Conservation (phyloP, 2,888 invertebrate genomes). For the Drosophila parthenogenetica region DNA sequence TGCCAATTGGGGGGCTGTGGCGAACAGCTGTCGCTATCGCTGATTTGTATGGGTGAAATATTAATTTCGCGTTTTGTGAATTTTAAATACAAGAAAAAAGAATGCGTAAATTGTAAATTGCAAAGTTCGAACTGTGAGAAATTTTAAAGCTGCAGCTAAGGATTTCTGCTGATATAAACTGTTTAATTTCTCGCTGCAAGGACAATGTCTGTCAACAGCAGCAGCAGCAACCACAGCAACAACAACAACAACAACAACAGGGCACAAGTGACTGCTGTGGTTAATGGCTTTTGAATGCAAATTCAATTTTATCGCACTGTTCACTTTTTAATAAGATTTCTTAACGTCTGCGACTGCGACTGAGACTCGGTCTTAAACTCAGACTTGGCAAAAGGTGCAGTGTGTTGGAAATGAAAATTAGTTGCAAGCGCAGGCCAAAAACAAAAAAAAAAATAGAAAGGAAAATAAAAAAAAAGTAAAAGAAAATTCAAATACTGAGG, state of each 20-base stretch:
- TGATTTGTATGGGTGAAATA: conserved; percentile 64
- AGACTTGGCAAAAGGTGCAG: conserved; percentile 71
- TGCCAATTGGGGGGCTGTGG: not conserved
- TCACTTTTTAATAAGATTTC: conserved; percentile 84
- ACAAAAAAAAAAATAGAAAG: conserved; percentile 23
- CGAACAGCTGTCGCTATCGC: conserved; percentile 55
- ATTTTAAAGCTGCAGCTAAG: conserved; percentile 42
- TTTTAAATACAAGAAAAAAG: conserved; percentile 34
- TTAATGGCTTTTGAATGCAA: conserved; percentile 85
- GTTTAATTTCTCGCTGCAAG: conserved; percentile 75
- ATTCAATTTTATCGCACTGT: conserved; percentile 84
- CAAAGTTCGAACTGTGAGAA: conserved; percentile 15
- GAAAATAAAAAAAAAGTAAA: conserved; percentile 37
- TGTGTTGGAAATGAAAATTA: conserved; percentile 81
- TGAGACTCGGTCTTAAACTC: conserved; percentile 23
- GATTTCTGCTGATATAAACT: conserved; percentile 24
- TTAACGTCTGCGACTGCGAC: conserved; percentile 36
- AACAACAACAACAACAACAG: conserved; percentile 31
- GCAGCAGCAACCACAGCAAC: conserved; percentile 18
- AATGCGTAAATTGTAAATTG: conserved; percentile 35
- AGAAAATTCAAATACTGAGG: conserved; percentile 57
- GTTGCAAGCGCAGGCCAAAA: conserved; percentile 71
- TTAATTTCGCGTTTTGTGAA: conserved; percentile 48
- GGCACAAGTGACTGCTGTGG: conserved; percentile 81
- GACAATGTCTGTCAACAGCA: conserved; percentile 51